Evolutionary conservation across 1,140 invertebrate species (phyloP), one percentile per base, ranked within the genome.

Genomic region (Caenorhabditis remanei): DNA sequence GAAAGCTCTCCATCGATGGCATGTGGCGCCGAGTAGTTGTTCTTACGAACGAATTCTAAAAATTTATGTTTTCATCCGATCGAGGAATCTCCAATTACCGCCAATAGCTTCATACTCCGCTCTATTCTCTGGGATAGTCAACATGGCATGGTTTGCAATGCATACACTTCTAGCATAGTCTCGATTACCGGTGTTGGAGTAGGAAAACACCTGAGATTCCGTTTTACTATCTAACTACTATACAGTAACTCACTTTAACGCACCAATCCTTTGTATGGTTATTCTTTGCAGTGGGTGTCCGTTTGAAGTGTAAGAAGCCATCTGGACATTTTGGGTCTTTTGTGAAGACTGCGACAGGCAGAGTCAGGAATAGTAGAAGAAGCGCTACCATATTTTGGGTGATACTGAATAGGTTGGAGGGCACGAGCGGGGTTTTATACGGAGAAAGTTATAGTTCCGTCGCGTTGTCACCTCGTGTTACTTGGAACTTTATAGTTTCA

Each of bases 241-340:
- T 32, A 32, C 61, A 65, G 40, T 46, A 8, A 71, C 65, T 43
- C 16, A 71, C 65, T 8, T 41, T 41, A 1, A 71, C 43, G 3
- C 65, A 71, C 65, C 65, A 71, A 14, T 19, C 65, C 65, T 71
- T 46, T 16, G 65, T 71, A 71, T 19, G 24, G 24, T 71, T 43
- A 71, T 71, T 71, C 65, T 24, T 43, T 19, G 4, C 14, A 16
- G 65, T 43, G 14, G 41, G 65, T 19, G 41, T 46, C 8, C 65
- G 11, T 71, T 71, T 71, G 41, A 71, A 14, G 8, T 19, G 24
- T 7, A 4, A 4, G 41, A 71, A 71, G 4, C 19, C 19, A 14
- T 43, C 41, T 4, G 65, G 65, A 46, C 65, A 71, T 43, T 46
- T 46, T 4, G 41, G 40, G 19, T 71, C 65, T 24, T 61, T 61